phyloP scores from a whole-genome alignment of 2,888 invertebrate species.

The Dynastes hyllus region DNA sequence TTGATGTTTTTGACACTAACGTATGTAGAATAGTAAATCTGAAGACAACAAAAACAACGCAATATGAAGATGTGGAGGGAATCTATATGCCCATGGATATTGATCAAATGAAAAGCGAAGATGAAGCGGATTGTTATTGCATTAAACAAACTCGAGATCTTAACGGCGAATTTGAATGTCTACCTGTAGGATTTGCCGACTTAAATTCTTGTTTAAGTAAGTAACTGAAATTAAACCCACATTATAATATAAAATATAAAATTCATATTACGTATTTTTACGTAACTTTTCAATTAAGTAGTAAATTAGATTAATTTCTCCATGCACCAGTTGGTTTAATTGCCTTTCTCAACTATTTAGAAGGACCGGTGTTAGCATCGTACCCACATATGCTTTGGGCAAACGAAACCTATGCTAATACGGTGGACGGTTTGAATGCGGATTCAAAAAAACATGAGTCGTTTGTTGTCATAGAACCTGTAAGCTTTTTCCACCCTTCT shows the following conservation, averaged over 20 bases:
- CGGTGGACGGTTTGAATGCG: conserved; percentile 78
- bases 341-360: conserved; percentile 68
- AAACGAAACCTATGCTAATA: conserved; percentile 70
- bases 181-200: conserved; percentile 51
- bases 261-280: too few species aligned
- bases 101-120: conserved; percentile 39
- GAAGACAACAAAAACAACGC: conserved; percentile 23
- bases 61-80: conserved; percentile 50
- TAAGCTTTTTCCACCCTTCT: conserved; percentile 68
- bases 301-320: too few species aligned
- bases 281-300: too few species aligned
- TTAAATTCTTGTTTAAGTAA: conserved; percentile 48
- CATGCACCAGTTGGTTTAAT: too few species aligned
- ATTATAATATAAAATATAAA: too few species aligned
- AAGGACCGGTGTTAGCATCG: conserved; percentile 80
- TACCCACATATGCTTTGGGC: conserved; percentile 80
- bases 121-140: conserved; percentile 50
- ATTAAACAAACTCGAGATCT: conserved; percentile 38
- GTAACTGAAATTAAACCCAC: not conserved
- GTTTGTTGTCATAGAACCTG: conserved; percentile 82
- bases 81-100: conserved; percentile 18
- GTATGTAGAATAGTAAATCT: conserved; percentile 57
- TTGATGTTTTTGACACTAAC: conserved; percentile 76
- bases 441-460: conserved; percentile 76
- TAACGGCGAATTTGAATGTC: conserved; percentile 48